These are phyloP conservation scores for Poeciliopsis paucimaculata DNA, from an alignment of 2,797 vertebrate species.

Conservation along the genomic window DNA sequence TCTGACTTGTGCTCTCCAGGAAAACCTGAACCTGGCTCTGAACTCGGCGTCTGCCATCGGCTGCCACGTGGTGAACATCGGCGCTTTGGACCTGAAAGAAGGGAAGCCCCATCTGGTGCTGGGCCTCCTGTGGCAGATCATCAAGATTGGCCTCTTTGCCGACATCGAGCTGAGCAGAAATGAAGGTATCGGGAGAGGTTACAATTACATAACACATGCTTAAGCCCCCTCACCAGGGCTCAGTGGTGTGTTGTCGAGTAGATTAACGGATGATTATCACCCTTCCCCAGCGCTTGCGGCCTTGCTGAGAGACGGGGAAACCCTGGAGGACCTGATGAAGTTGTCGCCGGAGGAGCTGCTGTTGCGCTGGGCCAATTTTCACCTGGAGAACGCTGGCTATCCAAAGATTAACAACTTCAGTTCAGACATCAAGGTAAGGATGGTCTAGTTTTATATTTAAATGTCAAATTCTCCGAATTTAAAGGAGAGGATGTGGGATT, in stretches of 20 bases:
- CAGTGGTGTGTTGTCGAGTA: conserved; percentile 23
- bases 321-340: conserved; percentile 95
- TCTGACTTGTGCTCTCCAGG: conserved; percentile 74
- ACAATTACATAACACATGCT: neutral
- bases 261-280: conserved; percentile 27
- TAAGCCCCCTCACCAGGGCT: conserved; percentile 6
- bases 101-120: conserved; percentile 97
- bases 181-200: conserved; percentile 83
- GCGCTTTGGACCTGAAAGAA: conserved; percentile 91
- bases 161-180: conserved; percentile 98
- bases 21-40: conserved; percentile 96
- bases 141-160: conserved; percentile 97
- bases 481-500: conserved; percentile 6
- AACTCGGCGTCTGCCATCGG: conserved; percentile 98
- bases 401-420: conserved; percentile 94
- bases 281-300: conserved; percentile 86
- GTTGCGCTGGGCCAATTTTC: conserved; percentile 95
- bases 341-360: conserved; percentile 95
- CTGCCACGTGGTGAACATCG: conserved; percentile 98
- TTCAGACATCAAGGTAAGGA: conserved; percentile 91
- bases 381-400: conserved; percentile 92
- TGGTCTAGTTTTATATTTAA: neutral
- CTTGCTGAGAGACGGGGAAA: conserved; percentile 93
- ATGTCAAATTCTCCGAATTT: neutral
- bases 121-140: conserved; percentile 98